Evolutionary conservation across 2,113 vertebrate species (phyloP), one percentile per base, ranked within the genome.

Genomic region (Aldabrachelys gigantea): DNA sequence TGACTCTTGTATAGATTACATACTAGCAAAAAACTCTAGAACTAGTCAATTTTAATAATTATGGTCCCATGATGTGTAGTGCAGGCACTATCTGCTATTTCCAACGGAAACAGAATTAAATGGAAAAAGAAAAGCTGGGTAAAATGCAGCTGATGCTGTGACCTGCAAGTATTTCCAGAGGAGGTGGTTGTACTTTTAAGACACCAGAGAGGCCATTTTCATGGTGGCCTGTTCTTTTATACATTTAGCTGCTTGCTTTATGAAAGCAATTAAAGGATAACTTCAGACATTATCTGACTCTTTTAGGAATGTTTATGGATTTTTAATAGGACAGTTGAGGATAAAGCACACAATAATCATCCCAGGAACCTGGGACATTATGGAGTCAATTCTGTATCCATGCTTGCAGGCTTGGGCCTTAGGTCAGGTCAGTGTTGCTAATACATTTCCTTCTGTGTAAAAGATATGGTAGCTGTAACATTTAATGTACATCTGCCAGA

Each of bases 271-370:
- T 94, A 96, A 97, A 97, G 93, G 78, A 92, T 89, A 83, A 79
- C 89, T 87, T 52, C 85, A 87, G 87, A 82, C 94, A 93, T 88
- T 96, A 94, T 90, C 89, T 94, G 81, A 89, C 79, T 85, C 87
- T 97, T 95, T 97, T 90, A 95, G 95, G 54, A 97, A 95, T n/a
- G 78, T 89, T 97, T 82, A 97, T 94, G 88, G 89, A 65, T 81
- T 93, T 97, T 97, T 96, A 96, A 96, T 96, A 79, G 89, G 94
- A 89, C 95, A 92, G 92, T 76, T 97, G 97, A 94, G 97, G 91
- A 89, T 97, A 96, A 94, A 94, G 90, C 87, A 89, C 90, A 65
- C 85, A 80, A 81, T 59, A 91, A 94, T 91, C 84, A 92, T 83
- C 65, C 54, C 2, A 76, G 54, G 76, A 78, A 56, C 72, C 35